Conservation (phyloP, 2,797 vertebrate genomes). For the Chiloscyllium punctatum region DNA sequence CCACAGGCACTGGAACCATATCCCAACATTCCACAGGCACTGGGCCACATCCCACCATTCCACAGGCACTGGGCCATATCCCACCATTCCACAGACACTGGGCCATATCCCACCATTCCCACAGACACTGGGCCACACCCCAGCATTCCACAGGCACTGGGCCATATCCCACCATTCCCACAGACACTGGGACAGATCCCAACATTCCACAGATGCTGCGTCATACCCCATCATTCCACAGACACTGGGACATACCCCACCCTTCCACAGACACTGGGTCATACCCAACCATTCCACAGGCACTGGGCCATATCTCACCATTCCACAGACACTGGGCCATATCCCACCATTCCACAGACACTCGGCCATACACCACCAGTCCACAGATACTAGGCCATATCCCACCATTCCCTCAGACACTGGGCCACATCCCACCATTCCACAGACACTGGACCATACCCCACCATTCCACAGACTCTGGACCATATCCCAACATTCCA, state of each 20-base stretch:
- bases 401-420: not conserved
- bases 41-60: too few relatives aligned
- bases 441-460: too few relatives aligned
- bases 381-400: not conserved
- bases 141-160: too few relatives aligned
- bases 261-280: too few relatives aligned
- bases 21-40: not conserved
- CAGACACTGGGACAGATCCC: not conserved
- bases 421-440: too few relatives aligned
- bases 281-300: not conserved
- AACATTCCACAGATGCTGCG: not conserved
- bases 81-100: not conserved
- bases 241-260: not conserved
- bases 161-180: not conserved
- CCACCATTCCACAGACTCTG: not conserved
- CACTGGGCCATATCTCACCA: not conserved
- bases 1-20: not conserved
- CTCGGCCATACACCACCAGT: too few relatives aligned
- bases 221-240: not conserved
- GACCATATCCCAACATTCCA: too few relatives aligned
- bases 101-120: not conserved
- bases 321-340: too few relatives aligned
- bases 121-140: too few relatives aligned
- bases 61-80: not conserved
- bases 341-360: not conserved